These are phyloP conservation scores for Thaumatotibia leucotreta DNA, from an alignment of 1,140 invertebrate genomes.

Conservation along the genomic window DNA sequence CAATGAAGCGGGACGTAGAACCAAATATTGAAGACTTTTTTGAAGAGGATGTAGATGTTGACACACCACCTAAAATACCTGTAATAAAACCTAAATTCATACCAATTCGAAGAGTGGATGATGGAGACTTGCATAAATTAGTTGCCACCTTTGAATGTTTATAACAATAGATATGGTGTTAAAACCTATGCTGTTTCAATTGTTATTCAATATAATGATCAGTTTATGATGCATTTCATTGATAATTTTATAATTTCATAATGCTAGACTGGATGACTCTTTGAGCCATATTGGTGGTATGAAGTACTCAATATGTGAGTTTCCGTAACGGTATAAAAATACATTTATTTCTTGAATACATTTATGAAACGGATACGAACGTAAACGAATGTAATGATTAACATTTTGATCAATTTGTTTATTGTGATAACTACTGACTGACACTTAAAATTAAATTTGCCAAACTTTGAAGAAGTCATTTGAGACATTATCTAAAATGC, in stretches of 20 bases:
- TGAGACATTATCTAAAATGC: not conserved
- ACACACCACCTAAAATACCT: slow-evolving; percentile 50
- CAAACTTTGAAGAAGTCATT: no score
- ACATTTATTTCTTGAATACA: no score
- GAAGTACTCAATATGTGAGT: no score
- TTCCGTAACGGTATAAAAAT: no score
- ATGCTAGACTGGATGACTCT: no score
- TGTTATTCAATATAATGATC: slow-evolving; percentile 9
- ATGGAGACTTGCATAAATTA: slow-evolving; percentile 48
- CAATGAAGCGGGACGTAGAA: slow-evolving; percentile 57
- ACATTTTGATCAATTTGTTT: no score
- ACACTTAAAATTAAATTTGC: no score
- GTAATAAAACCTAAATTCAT: slow-evolving; percentile 53
- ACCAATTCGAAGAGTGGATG: slow-evolving; percentile 44
- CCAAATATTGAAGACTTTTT: slow-evolving; percentile 72
- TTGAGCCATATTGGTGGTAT: no score
- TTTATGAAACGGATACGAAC: no score
- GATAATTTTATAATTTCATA: no score
- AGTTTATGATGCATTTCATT: not conserved
- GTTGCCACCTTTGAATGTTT: slow-evolving; percentile 56
- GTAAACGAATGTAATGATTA: no score
- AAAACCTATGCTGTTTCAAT: slow-evolving; percentile 15
- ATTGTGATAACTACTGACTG: no score
- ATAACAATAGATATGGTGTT: slow-evolving; percentile 39
- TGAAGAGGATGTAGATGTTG: slow-evolving; percentile 46